Evolutionary conservation across 2,888 invertebrate genomes (phyloP).

Genomic region (Furcula furcula): DNA sequence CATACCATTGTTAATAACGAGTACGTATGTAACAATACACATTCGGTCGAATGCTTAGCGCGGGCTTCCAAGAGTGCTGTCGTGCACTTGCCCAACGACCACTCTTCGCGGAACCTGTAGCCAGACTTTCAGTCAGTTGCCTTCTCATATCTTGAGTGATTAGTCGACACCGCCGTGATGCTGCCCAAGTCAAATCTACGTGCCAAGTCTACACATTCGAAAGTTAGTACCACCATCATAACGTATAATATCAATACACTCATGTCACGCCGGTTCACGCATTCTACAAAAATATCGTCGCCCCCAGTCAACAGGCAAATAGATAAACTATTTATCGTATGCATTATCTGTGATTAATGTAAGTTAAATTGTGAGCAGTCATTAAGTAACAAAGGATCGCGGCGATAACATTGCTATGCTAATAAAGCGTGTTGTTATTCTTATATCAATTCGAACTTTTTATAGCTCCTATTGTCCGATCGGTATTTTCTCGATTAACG

Average conservation of each 20-base stretch:
- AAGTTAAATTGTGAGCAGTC: constrained; percentile 37
- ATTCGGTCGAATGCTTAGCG: constrained; percentile 68
- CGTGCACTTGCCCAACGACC: constrained; percentile 40
- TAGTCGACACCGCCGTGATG: constrained; percentile 25
- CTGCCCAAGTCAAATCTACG: constrained; percentile 21
- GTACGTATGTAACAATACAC: constrained; percentile 49
- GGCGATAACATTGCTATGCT: constrained; percentile 40
- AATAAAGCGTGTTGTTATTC: constrained; percentile 44
- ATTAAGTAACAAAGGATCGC: constrained; percentile 40
- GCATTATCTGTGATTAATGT: constrained; percentile 36
- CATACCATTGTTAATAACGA: constrained; percentile 1
- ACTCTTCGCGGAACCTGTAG: constrained; percentile 44
- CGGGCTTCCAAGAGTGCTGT: constrained; percentile 58
- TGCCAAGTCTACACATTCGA: constrained; percentile 31
- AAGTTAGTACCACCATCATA: constrained; percentile 39
- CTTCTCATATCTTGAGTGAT: constrained; percentile 32
- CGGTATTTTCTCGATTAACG: constrained; percentile 56
- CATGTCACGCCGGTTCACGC: constrained; percentile 8
- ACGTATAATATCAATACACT: constrained; percentile 24
- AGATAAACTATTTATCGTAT: constrained; percentile 20
- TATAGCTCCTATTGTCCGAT: constrained; percentile 55
- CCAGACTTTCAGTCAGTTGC: constrained; percentile 41
- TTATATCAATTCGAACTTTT: constrained; percentile 48
- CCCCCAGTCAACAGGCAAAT: constrained; percentile 12
- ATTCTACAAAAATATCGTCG: constrained; percentile 13